Base-by-base conservation (phyloP, 2,113 vertebrate genomes). In the Herpailurus yagouaroundi region DNA sequence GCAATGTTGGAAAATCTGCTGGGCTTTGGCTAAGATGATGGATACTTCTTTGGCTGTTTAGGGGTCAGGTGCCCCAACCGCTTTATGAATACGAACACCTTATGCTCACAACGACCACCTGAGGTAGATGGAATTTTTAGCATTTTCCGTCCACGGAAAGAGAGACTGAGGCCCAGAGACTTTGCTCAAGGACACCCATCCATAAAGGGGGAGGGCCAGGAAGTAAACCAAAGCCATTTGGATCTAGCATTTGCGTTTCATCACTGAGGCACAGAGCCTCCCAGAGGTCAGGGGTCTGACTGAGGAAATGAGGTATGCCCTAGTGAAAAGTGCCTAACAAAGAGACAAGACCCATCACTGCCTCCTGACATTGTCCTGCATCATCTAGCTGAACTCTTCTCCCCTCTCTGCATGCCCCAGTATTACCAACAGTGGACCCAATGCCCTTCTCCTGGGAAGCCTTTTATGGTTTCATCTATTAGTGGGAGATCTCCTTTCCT, bases 21-120 rank as follows among this genome's bases (percentile, higher is more conserved):
- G 7, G 16, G 5, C 0, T 25, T 38, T 81, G n/a, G 1, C 4
- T 80, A 48, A 38, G 29, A 52, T 15, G 18, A 3, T 6, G 7
- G 48, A 33, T 3, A 45, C 0, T 23, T 73, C 48, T 27, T 23
- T n/a, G 16, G 14, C 36, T 19, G 33, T 12, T 15, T 5, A 2
- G 2, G 13, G 48, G 57, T 1, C 16, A 14, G 10, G 3, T 2
- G 31, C 19, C 36, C n/a, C 11, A 5, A 0, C 5, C 0, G 1
- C 9, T 66, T 48, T 2, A 14, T 18, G 21, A 74, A 1, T 7
- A 8, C 3, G 4, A 73, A 48, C 0, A 0, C 19, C 25, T 14
- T n/a, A 4, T 4, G 11, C 14, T 71, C 36, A 25, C 48, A 5
- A 0, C 5, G 25, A 13, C 19, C n/a, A 7, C 15, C 5, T 25